Evolutionary conservation across 1,140 invertebrate genomes (phyloP).

Genomic region (Hyphantria cunea): DNA sequence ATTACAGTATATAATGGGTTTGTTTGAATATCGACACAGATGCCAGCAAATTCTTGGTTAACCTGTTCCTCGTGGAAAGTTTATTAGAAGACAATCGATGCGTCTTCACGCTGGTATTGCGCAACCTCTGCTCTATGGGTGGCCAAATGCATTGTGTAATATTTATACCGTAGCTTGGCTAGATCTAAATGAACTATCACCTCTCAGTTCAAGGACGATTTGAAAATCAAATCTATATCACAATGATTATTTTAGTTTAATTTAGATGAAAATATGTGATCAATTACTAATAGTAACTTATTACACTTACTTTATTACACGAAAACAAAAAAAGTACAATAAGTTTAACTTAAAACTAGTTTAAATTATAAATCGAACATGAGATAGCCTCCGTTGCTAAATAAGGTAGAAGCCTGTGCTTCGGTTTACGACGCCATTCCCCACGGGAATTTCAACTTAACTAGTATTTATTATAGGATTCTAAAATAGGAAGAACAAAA

Average conservation of each 20-base stretch:
- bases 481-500: no score
- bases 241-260: not conserved
- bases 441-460: no score
- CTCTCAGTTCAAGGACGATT: not conserved
- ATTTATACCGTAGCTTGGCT: constrained; percentile 6
- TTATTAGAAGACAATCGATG: constrained; percentile 12
- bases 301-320: no score
- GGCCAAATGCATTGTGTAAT: constrained; percentile 14
- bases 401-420: no score
- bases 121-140: not conserved
- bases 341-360: no score
- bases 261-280: not conserved
- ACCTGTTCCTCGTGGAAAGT: constrained; percentile 27
- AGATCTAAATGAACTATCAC: not conserved
- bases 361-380: no score
- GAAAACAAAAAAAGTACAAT: no score
- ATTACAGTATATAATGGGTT: no score
- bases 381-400: no score
- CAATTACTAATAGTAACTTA: no score
- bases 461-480: no score
- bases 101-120: constrained; percentile 5
- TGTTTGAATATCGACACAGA: not conserved
- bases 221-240: not conserved
- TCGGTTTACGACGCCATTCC: no score
- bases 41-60: constrained; percentile 9